Evolutionary conservation across 2,113 vertebrate genomes (phyloP), one percentile per base, ranked within the genome.

Genomic region (Nannobrachium achirus): DNA sequence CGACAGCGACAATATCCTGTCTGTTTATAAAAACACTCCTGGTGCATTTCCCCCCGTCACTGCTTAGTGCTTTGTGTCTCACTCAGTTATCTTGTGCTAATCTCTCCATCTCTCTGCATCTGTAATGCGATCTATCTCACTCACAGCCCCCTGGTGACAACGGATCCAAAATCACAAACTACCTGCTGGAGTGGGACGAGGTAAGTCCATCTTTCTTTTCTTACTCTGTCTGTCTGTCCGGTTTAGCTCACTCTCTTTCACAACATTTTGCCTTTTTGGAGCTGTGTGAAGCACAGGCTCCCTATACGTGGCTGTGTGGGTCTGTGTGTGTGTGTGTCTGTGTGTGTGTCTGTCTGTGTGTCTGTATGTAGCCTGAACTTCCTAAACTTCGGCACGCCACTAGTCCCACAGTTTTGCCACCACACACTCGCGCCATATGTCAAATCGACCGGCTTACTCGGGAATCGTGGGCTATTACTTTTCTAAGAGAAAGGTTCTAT

Each of bases 161-260:
- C 57, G 97, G 97, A 89, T 98, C 97, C 87, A 98, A 98, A 95
- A 96, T 99, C 91, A 96, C 95, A 92, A 97, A 94, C 92, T 99
- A 98, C 92, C 94, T 96, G 90, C 93, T 99, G 76, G 95, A 98
- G 84, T 98, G 97, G 97, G 96, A 99, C 86, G 97, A 99, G 95
- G 97, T 98, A 89, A 91, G 70, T 25, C 45, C 56, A 1, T 66
- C 56, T 75, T 15, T 56, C 18, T 49, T 53, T 11, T 41, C 45
- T 51, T 15, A 11, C 52, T 45, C 1, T 25, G 39, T 60, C 39
- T 63, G 1, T 15, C 7, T 53, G 41, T 55, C 18, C n/a, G 44
- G 61, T 7, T n/a, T 15, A 41, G 11, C 7, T 16, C 10, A 7
- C 14, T 9, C 8, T 40, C 25, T 52, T 39, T 45, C 50, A 33